Evolutionary conservation across 2,113 vertebrate species (phyloP), one percentile per base, ranked within the genome.

Genomic region (Cephalopholis sonnerati): DNA sequence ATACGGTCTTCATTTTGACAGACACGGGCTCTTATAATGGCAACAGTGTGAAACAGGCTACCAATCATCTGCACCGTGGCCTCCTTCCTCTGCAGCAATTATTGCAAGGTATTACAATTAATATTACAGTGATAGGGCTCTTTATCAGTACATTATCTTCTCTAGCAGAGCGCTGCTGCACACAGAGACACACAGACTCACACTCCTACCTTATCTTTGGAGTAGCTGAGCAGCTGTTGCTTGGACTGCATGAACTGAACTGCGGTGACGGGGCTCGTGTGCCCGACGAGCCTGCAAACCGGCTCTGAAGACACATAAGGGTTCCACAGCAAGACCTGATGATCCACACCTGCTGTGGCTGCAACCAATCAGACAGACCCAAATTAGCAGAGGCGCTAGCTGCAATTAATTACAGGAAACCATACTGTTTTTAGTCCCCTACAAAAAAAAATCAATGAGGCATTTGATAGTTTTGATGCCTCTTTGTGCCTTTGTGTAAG

Each of bases 181-280:
- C 24, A 51, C 53, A 64, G 24, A n/a, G 24, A 76, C 24, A 51
- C 53, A 61, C 27, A n/a, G 24, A 76, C 41, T 68, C 44, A 73
- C 39, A 41, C 44, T 51, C 74, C 86, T 87, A 97, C 96, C 95
- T 97, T 97, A 79, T 97, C 96, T 89, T 93, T 95, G 75, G 96
- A 97, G 81, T 95, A 97, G 92, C 96, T 97, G 85, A 97, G 92
- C 73, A 97, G 94, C 61, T 96, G 96, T 63, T 95, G 96, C 81
- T 94, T 95, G 71, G 87, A 83, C 72, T 90, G 88, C 79, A 96
- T 93, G 86, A 97, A 97, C 39, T 92, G 89, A 20, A 97, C 95
- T 0, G 95, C 94, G 3, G 92, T 89, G 62, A 97, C 94, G 7
- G 95, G 94, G 74, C 90, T 81, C 0, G 93, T 89, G 86, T 97